phyloP scores from a whole-genome alignment of 64 coral and sea anemone species.

The Dendrophyllia cribrosa region DNA sequence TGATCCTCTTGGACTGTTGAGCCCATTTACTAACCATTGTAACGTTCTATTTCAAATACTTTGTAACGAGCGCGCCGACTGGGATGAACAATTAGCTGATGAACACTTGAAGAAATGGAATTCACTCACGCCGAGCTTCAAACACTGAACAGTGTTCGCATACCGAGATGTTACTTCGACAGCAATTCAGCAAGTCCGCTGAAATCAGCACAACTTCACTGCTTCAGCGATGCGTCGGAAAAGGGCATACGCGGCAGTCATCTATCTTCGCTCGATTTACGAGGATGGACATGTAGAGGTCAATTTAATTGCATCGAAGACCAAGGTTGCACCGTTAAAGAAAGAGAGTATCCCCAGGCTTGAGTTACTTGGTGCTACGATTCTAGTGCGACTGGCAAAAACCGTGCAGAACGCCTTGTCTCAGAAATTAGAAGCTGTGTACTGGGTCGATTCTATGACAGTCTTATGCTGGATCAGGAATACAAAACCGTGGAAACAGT shows the following conservation, averaged over 20 bases:
- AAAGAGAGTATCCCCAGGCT: slow-evolving; percentile 9
- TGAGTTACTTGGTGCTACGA: background rate
- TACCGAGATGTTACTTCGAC: slow-evolving; percentile 6
- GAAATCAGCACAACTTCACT: background rate
- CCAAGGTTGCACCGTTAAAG: background rate
- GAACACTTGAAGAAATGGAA: slow-evolving; percentile 29
- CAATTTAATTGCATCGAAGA: background rate
- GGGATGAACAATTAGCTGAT: background rate
- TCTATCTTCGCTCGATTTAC: no score
- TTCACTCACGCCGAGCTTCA: slow-evolving; percentile 7
- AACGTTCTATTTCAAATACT: background rate
- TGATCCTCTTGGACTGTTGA: slow-evolving; percentile 60
- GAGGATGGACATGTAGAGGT: background rate
- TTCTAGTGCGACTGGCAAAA: no score
- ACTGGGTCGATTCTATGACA: no score
- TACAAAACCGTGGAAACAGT: no score
- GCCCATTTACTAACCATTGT: slow-evolving; percentile 1
- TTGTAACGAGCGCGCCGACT: background rate
- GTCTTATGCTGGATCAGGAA: no score
- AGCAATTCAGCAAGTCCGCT: background rate
- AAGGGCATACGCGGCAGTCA: no score
- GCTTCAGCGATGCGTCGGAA: background rate
- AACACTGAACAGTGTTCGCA: slow-evolving; percentile 23
- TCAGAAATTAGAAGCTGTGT: no score
- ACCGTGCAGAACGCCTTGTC: no score